Base-by-base conservation (phyloP, 2,113 vertebrate species). In the Ceyx melanurus region DNA sequence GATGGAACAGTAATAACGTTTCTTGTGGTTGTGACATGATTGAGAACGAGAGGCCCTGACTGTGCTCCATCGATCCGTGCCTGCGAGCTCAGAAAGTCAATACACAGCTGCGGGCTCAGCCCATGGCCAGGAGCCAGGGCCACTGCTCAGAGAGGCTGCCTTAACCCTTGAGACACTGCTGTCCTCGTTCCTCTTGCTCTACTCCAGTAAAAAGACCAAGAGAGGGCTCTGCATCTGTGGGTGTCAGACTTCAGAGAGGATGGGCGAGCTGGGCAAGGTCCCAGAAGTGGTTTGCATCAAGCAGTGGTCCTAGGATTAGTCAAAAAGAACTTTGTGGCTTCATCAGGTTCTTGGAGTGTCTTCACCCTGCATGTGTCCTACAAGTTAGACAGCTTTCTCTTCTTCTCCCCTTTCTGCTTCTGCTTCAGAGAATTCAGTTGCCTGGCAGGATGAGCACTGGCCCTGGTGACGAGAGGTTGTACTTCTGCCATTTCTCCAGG, bases 211-310 rank as follows among this genome's bases (percentile, higher is more conserved):
- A 51, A 23, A 28, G 15, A 48, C 60, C 23, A 2, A 13, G 45
- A 28, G 12, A 26, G 31, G 42, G 29, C 40, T 85, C 45, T 61
- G 33, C 45, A 50, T 28, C 61, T 23, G 16, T 12, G 3, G 5
- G 15, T 15, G 23, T 11, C 1, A 3, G 7, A 3, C 10, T 26
- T 48, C 12, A 5, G 3, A 2, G 14, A 29, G 68, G 11, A 10
- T 3, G 54, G 48, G 1, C 3, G 10, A 33, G 11, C 8, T 3
- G 54, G 58, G 1, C 3, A 15, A 33, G 19, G n/a, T 42, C 51
- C 9, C 13, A 17, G 31, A 10, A 23, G 3, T 5, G 45, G 2
- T 33, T 56, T 42, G 28, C 20, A 10, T 8, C 86, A 68, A 56
- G 10, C 19, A 3, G 14, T 3, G 13, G 8, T 29, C 21, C 21